Evolutionary conservation across 92 coral and sea anemone genomes (phyloP).

Genomic region (Diadumene lineata): DNA sequence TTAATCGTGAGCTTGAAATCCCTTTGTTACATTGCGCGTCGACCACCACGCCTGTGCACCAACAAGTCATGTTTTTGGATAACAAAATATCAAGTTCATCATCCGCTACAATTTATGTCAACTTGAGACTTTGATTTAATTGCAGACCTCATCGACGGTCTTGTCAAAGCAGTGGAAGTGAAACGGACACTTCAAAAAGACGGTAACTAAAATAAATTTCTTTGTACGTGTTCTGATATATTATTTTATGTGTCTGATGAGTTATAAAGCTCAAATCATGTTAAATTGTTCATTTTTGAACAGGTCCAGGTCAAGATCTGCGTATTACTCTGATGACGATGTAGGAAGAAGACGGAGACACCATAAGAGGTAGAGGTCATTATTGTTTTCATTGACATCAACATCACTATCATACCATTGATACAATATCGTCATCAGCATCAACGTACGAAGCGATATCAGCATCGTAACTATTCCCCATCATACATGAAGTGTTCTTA

Average conservation of each 20-base stretch:
- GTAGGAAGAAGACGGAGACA: slow-evolving; percentile 71
- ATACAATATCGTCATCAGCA: background rate
- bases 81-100: no score
- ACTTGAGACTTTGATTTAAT: background rate
- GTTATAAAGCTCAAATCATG: no score
- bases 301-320: slow-evolving; percentile 68
- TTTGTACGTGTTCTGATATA: no score
- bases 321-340: slow-evolving; percentile 84
- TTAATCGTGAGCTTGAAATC: no score
- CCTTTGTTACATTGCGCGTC: no score
- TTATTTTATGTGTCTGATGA: no score
- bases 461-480: background rate
- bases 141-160: slow-evolving; percentile 92
- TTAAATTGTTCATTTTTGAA: no score
- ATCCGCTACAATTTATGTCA: no score
- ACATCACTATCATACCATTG: background rate
- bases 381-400: background rate
- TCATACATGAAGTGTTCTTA: no score
- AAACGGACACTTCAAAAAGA: slow-evolving; percentile 84
- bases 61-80: no score
- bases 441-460: background rate
- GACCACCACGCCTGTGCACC: no score
- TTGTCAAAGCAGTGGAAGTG: slow-evolving; percentile 94
- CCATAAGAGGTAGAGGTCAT: slow-evolving; percentile 33
- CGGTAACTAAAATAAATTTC: slow-evolving; percentile 41